Percentiles rank a stretch among this genome's conserved stretches.
Evolutionary conservation across 2,797 vertebrate genomes (phyloP).

Genomic region (Takifugu rubripes): DNA sequence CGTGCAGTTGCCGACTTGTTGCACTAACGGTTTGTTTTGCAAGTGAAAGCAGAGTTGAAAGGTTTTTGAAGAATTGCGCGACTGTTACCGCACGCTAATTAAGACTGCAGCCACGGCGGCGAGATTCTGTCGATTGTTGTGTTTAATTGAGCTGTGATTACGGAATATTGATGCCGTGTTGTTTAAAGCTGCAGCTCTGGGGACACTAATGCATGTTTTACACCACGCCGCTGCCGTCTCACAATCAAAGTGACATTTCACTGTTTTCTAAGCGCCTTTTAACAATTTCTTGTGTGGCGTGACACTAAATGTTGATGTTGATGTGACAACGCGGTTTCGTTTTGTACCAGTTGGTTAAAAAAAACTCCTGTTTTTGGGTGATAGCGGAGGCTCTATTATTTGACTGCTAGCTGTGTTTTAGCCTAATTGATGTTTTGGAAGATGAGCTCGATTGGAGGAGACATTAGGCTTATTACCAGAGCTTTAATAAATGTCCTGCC

Average conservation of each 20-base stretch:
- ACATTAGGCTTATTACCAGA: slow-evolving; percentile 63
- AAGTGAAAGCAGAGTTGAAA: no score
- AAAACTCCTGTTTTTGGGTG: slow-evolving; percentile 26
- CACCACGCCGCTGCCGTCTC: no score
- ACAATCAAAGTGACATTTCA: no score
- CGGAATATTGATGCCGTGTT: no score
- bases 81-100: no score
- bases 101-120: no score
- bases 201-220: no score
- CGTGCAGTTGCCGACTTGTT: slow-evolving; percentile 7
- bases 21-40: background rate
- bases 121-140: no score
- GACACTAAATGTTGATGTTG: slow-evolving; percentile 25
- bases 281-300: background rate
- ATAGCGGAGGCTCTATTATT: slow-evolving; percentile 18
- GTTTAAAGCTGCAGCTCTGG: no score
- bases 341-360: slow-evolving; percentile 5
- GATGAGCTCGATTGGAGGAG: slow-evolving; percentile 62
- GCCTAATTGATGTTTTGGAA: slow-evolving; percentile 64
- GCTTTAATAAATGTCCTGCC: slow-evolving; percentile 56
- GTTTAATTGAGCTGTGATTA: no score
- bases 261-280: no score
- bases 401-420: slow-evolving; percentile 32
- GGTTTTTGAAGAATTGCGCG: no score
- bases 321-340: slow-evolving; percentile 1